Percentiles rank a stretch among this genome's conserved stretches.
These are phyloP conservation scores for Cynodonichthys magdalenae DNA, from an alignment of 2,797 vertebrate genomes.

Conservation along the genomic window DNA sequence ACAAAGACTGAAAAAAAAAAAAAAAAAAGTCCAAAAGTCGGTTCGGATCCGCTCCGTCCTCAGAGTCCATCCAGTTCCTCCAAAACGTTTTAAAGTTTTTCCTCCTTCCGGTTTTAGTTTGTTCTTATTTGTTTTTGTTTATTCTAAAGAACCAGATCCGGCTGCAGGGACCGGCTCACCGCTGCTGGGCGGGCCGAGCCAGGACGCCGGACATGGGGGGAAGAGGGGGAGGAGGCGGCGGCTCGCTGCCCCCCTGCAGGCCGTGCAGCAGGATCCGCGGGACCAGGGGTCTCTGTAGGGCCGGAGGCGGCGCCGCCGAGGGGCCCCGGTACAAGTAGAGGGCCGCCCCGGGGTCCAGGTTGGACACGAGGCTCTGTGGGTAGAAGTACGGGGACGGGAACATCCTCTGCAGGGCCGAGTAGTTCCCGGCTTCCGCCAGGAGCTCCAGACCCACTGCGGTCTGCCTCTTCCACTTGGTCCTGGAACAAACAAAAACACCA, in stretches of 20 bases:
- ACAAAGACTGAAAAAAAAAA: slow-evolving; percentile 22
- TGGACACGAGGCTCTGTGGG: slow-evolving; percentile 94
- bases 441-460: slow-evolving; percentile 96
- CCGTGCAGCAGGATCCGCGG: slow-evolving; percentile 96
- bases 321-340: slow-evolving; percentile 95
- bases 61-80: slow-evolving; percentile 38
- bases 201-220: slow-evolving; percentile 91
- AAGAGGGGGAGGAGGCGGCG: slow-evolving; percentile 88
- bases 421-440: slow-evolving; percentile 96
- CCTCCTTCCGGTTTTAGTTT: slow-evolving; percentile 12
- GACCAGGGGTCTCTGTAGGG: slow-evolving; percentile 92
- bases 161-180: slow-evolving; percentile 80
- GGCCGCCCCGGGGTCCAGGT: slow-evolving; percentile 92
- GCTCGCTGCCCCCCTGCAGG: slow-evolving; percentile 90
- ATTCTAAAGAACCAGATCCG: no score
- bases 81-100: slow-evolving; percentile 26
- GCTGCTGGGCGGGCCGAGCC: slow-evolving; percentile 88
- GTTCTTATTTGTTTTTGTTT: no score
- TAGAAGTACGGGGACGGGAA: slow-evolving; percentile 99
- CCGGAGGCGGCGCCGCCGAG: slow-evolving; percentile 90
- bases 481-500: slow-evolving; percentile 48
- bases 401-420: slow-evolving; percentile 96
- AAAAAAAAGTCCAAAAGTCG: slow-evolving; percentile 49
- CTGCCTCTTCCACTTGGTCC: slow-evolving; percentile 99
- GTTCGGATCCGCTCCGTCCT: slow-evolving; percentile 43